Evolutionary conservation across 2,888 invertebrate genomes (phyloP), one percentile per base, ranked within the genome.

Genomic region (Matsumyia berberina): DNA sequence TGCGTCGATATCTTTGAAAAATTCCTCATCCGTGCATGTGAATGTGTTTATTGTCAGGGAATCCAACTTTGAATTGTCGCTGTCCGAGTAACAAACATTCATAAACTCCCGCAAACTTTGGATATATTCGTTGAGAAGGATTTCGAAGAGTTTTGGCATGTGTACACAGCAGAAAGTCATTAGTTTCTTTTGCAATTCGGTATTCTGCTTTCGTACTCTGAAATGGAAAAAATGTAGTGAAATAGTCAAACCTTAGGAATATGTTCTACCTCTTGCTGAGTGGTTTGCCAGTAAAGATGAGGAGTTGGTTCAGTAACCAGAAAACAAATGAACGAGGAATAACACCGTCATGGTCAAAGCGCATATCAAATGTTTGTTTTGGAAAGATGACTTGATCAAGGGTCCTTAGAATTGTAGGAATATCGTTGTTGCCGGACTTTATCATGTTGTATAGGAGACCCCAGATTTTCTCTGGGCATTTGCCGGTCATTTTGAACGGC

Each of bases 381-480:
- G 80, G 85, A 9, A 69, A 76, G 4, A 85, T 44, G 0, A 85
- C 85, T 39, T 85, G 70, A 2, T 85, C 85, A 6, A 85, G 51
- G 7, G 85, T 80, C n/a, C 46, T 12, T 0, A 85, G 46, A 58
- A 85, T 80, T 2, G 80, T 76, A 2, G 74, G 80, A 2, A 70
- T 58, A 57, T 85, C 85, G 24, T 74, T 85, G 66, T 80, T 85
- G 8, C 74, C 80, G 8, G 85, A 85, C 39, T 89, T 89, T 0
- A 91, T 89, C 53, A 91, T 82, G 60, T 87, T 89, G 78, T 90
- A 91, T 2, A 91, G 86, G 67, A 91, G 86, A 51, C 89, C 89
- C 90, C 90, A 91, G 88, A 91, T 91, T 73, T 91, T 91, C 67
- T 89, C 89, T 0, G 90, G 90, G 1, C 88, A 88, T 53, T 72